phyloP scores from a whole-genome alignment of 2,113 vertebrate species.

The Microcebus murinus region DNA sequence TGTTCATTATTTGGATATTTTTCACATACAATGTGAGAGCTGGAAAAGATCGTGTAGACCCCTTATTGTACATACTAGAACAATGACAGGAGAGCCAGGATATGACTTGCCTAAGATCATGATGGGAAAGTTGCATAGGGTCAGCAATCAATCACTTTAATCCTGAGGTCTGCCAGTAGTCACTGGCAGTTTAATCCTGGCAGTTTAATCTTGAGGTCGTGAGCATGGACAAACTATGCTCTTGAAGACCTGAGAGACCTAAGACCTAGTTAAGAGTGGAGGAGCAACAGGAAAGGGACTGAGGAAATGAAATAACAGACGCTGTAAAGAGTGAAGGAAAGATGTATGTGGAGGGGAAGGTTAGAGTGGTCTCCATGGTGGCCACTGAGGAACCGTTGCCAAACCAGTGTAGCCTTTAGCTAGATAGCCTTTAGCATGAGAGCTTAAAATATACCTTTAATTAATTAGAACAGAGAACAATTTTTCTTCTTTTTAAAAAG shows the following conservation, averaged over 20 bases:
- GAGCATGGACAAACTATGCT: neutral
- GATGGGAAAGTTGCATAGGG: neutral
- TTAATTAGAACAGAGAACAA: conserved; percentile 42
- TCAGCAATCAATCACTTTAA: neutral
- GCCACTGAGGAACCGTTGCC: neutral
- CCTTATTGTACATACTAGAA: conserved; percentile 19
- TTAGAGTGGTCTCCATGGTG: neutral
- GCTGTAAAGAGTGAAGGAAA: neutral
- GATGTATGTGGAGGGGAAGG: neutral
- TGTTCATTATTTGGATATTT: conserved; percentile 46
- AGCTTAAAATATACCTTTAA: conserved; percentile 48
- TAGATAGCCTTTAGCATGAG: neutral
- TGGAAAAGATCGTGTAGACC: neutral
- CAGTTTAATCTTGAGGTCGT: neutral
- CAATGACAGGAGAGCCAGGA: neutral
- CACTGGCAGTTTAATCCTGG: too few species aligned
- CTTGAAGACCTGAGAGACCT: conserved; percentile 40
- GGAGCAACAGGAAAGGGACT: neutral
- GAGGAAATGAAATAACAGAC: neutral
- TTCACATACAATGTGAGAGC: conserved; percentile 10
- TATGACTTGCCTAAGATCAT: conserved; percentile 24
- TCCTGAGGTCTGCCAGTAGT: neutral
- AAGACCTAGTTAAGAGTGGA: neutral
- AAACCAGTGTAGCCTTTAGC: conserved; percentile 22
- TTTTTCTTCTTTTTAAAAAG: neutral